A percentile compares a stretch with the other conserved stretches of the same genome.
Conservation (phyloP, 2,888 invertebrate genomes). For the Coelinius sp. region DNA sequence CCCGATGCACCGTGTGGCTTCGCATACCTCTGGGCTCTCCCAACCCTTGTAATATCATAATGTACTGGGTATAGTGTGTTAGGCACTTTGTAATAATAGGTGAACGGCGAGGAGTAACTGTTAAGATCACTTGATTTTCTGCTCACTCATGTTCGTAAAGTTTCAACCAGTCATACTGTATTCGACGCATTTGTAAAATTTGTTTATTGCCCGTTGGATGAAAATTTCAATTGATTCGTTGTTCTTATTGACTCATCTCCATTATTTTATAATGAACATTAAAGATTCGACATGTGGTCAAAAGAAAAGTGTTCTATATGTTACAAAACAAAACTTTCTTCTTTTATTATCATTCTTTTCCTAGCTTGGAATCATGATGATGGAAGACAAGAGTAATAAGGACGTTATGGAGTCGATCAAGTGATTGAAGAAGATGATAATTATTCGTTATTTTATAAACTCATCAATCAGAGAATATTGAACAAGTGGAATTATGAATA, state of each 20-base stretch:
- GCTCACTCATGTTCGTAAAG: slow-evolving; percentile 42
- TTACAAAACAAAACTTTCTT: neutral
- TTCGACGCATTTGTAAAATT: slow-evolving; percentile 14
- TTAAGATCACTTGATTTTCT: slow-evolving; percentile 60
- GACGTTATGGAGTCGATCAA: neutral
- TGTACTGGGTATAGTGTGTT: slow-evolving; percentile 46
- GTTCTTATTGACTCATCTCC: neutral
- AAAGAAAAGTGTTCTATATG: neutral
- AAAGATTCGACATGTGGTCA: neutral
- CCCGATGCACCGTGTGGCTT: slow-evolving; percentile 22
- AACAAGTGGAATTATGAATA: slow-evolving; percentile 9
- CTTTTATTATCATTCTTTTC: slow-evolving; percentile 10
- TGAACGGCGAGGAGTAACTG: slow-evolving; percentile 38
- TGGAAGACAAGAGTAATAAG: neutral
- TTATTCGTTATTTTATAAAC: no score
- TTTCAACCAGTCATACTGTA: slow-evolving; percentile 59
- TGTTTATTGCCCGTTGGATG: neutral
- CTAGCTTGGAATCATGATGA: neutral
- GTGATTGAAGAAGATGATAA: neutral
- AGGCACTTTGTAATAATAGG: slow-evolving; percentile 56
- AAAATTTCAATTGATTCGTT: no score
- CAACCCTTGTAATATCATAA: slow-evolving; percentile 42
- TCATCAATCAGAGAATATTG: neutral
- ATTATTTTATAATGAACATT: neutral
- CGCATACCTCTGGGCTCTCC: slow-evolving; percentile 6